Conservation (phyloP, 1,140 invertebrate species). For the Octopus bimaculoides region DNA sequence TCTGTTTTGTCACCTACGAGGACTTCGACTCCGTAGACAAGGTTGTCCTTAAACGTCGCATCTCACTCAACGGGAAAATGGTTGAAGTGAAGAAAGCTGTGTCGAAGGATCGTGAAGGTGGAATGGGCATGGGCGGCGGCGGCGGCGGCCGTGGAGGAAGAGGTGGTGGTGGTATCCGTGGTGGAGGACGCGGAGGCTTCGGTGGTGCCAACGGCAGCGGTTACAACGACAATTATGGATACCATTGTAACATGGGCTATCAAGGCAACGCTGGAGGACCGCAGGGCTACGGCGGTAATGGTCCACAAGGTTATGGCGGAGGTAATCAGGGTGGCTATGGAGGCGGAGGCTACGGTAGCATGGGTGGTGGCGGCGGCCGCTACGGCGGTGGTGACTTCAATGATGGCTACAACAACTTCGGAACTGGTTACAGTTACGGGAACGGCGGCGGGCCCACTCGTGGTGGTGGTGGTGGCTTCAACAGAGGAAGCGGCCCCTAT, state of each 20-base stretch:
- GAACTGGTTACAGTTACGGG: not conserved
- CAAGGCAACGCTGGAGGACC: not conserved
- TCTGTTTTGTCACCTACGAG: slow-evolving; percentile 40
- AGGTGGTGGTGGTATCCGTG: not conserved
- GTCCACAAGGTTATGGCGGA: slow-evolving; percentile 18
- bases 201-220: slow-evolving; percentile 16
- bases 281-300: slow-evolving; percentile 52
- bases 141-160: not conserved
- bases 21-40: slow-evolving; percentile 44
- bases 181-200: not conserved
- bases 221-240: slow-evolving; percentile 22
- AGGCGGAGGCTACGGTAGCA: slow-evolving; percentile 18
- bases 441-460: not conserved
- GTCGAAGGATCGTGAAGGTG: slow-evolving; percentile 15
- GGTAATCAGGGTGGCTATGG: slow-evolving; percentile 7
- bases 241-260: slow-evolving; percentile 14
- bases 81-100: slow-evolving; percentile 20
- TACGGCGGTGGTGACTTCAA: slow-evolving; percentile 10
- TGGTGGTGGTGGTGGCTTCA: not conserved
- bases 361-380: slow-evolving; percentile 19
- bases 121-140: not conserved
- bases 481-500: not conserved
- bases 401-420: slow-evolving; percentile 9
- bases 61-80: slow-evolving; percentile 8
- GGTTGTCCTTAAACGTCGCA: slow-evolving; percentile 23